Percentiles rank a stretch among this genome's conserved stretches.
phyloP scores from a whole-genome alignment of 2,113 vertebrate genomes.

The Hemiprocne comata region DNA sequence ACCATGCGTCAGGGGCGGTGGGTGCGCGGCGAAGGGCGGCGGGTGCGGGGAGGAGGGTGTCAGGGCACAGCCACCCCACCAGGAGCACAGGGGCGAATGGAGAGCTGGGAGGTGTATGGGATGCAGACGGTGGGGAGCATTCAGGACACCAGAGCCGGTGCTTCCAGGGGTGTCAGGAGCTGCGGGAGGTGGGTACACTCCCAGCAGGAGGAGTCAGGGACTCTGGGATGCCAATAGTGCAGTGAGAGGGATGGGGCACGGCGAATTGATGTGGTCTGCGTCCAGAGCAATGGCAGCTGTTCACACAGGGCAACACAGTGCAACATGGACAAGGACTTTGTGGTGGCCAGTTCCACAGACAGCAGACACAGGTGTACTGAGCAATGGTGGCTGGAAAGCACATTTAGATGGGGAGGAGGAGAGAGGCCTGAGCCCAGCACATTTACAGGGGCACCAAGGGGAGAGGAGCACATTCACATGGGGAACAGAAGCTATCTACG shows the following conservation, averaged over 20 bases:
- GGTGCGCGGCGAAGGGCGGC: accelerated
- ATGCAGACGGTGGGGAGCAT: background rate
- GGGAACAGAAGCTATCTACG: background rate
- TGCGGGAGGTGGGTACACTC: background rate
- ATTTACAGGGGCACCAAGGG: background rate
- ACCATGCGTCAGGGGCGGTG: background rate
- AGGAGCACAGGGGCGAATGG: background rate
- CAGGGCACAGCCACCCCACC: background rate
- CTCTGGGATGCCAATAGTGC: background rate
- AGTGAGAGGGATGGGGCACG: background rate
- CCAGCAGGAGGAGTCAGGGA: background rate
- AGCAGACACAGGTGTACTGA: constrained; percentile 44
- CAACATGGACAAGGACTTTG: background rate
- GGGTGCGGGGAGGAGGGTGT: background rate
- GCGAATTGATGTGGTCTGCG: background rate
- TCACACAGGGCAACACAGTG: background rate
- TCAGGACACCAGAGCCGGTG: background rate
- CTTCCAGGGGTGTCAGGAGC: background rate
- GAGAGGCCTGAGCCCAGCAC: background rate
- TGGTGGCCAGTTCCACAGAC: constrained; percentile 19
- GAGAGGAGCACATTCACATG: background rate
- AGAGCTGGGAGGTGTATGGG: background rate
- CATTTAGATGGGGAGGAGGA: constrained; percentile 32
- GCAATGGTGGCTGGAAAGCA: constrained; percentile 61
- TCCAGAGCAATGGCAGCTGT: background rate